Evolutionary conservation across 1,140 invertebrate species (phyloP).

Genomic region (Apolygus lucorum): DNA sequence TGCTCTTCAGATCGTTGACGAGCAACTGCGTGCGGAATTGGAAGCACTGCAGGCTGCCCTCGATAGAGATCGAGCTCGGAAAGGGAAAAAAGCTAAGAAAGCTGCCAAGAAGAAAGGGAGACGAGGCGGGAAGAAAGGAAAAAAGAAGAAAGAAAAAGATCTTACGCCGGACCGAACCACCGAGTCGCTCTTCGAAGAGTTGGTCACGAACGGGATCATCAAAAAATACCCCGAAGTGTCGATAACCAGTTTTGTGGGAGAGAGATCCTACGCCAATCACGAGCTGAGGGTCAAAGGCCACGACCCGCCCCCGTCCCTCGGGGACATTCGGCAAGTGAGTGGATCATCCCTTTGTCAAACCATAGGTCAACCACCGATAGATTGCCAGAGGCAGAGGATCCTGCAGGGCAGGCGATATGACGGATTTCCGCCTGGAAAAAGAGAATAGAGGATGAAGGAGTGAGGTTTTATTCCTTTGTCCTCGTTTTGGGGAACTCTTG

Average conservation of each 20-base stretch:
- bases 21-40: conserved; percentile 73
- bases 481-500: too few species aligned
- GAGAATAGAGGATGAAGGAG: too few species aligned
- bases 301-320: conserved; percentile 55
- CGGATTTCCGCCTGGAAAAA: too few species aligned
- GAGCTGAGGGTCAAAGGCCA: conserved; percentile 44
- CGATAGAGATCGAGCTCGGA: conserved; percentile 46
- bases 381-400: too few species aligned
- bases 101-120: conserved; percentile 67
- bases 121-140: conserved; percentile 72
- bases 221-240: conserved; percentile 61
- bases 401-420: too few species aligned
- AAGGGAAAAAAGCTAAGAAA: conserved; percentile 70
- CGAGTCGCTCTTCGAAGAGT: conserved; percentile 84
- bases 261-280: conserved; percentile 60
- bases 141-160: conserved; percentile 93
- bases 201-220: conserved; percentile 83
- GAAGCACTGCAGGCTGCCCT: conserved; percentile 59
- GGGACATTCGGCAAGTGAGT: conserved; percentile 68
- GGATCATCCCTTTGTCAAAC: too few species aligned
- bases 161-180: conserved; percentile 83
- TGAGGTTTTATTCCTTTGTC: too few species aligned
- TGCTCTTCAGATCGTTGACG: conserved; percentile 61
- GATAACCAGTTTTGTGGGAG: conserved; percentile 69
- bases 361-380: too few species aligned